Percentiles rank a stretch among this genome's conserved stretches.
These are phyloP conservation scores for Oscheius onirici DNA, from an alignment of 2,888 invertebrate genomes.

Conservation along the genomic window DNA sequence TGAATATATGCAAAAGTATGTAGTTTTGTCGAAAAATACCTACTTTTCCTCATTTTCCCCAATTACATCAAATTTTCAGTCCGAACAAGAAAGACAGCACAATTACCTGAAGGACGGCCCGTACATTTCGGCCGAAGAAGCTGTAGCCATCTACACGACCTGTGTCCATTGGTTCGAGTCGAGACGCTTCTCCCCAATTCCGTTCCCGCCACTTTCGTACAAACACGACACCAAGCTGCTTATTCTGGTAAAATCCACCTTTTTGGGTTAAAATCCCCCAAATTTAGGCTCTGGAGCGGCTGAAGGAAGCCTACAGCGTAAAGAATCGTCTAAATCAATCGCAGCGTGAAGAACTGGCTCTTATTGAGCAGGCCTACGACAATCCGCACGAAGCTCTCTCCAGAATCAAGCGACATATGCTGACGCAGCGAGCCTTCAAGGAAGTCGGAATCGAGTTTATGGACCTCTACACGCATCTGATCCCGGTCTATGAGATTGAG, in stretches of 20 bases:
- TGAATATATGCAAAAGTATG: too few relatives aligned
- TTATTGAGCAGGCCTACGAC: conserved; percentile 99
- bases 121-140: conserved; percentile 98
- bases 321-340: conserved; percentile 88
- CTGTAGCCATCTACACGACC: conserved; percentile 98
- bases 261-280: neutral
- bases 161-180: conserved; percentile 99
- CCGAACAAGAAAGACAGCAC: conserved; percentile 98
- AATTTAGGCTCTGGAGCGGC: conserved; percentile 83
- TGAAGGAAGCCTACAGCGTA: conserved; percentile 71
- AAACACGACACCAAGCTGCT: conserved; percentile 99
- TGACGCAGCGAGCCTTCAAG: conserved; percentile 82
- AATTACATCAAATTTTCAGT: conserved; percentile 66
- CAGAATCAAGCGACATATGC: conserved; percentile 96
- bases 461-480: conserved; percentile 98
- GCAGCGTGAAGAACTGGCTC: conserved; percentile 95
- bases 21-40: too few relatives aligned
- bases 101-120: conserved; percentile 99
- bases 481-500: conserved; percentile 99
- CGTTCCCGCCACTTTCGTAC: conserved; percentile 98
- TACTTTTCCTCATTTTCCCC: too few relatives aligned
- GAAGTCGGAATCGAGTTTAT: conserved; percentile 98
- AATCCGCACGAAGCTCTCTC: conserved; percentile 99
- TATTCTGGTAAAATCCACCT: conserved; percentile 80
- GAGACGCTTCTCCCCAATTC: conserved; percentile 95